Percentiles rank a stretch among this genome's conserved stretches.
phyloP scores from a whole-genome alignment of 2,797 vertebrate species.

The Centropyge bicolor region DNA sequence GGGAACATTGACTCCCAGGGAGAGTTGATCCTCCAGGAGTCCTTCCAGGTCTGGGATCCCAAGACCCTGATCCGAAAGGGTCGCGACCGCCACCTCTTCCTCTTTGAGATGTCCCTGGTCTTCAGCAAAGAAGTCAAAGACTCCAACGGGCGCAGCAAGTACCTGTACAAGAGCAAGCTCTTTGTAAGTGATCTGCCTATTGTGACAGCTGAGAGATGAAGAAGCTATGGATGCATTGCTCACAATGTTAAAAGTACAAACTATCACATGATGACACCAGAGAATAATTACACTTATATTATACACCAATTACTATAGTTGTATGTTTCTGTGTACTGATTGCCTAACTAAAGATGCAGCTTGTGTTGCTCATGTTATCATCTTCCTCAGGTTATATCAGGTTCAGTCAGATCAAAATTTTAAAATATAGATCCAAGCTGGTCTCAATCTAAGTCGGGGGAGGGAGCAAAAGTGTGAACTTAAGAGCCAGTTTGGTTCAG shows the following conservation, averaged over 20 bases:
- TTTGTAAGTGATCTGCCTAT: constrained; percentile 87
- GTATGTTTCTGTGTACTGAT: background rate
- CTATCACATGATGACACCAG: background rate
- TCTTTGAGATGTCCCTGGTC: constrained; percentile 98
- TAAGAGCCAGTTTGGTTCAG: background rate
- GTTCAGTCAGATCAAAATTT: constrained; percentile 4
- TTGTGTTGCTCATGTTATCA: background rate
- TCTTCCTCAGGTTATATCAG: too few relatives aligned
- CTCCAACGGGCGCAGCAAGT: constrained; percentile 97
- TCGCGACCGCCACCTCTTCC: constrained; percentile 97
- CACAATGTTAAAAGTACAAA: background rate
- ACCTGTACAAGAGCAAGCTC: constrained; percentile 95
- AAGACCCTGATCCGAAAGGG: constrained; percentile 98
- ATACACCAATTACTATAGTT: background rate
- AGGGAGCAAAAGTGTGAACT: background rate
- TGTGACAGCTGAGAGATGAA: background rate
- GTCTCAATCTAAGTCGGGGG: background rate
- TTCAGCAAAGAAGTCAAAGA: constrained; percentile 99
- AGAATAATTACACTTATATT: background rate
- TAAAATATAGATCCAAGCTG: background rate
- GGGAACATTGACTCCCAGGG: constrained; percentile 99
- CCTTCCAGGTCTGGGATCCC: constrained; percentile 99
- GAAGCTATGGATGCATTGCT: background rate
- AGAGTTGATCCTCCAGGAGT: constrained; percentile 98
- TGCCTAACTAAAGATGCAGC: background rate